A percentile compares a stretch with the other conserved stretches of the same genome.
phyloP scores from a whole-genome alignment of 2,888 invertebrate species.

The Drosophila austrosaltans region DNA sequence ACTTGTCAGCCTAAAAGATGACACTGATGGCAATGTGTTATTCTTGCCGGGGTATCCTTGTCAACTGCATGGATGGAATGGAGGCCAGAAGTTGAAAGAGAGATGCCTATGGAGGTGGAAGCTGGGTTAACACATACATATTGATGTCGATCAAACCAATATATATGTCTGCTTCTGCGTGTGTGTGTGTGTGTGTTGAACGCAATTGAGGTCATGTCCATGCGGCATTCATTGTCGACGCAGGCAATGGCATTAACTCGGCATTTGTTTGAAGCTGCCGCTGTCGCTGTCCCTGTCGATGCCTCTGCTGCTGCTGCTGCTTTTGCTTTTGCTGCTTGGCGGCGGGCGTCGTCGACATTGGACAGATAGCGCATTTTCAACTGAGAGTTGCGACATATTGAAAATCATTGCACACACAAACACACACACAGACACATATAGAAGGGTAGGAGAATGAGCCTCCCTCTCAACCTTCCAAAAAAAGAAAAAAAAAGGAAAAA shows the following conservation, averaged over 20 bases:
- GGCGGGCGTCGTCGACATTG: constrained; percentile 9
- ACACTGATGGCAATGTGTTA: constrained; percentile 71
- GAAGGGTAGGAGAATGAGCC: constrained; percentile 15
- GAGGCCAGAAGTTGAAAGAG: constrained; percentile 6
- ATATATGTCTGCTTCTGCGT: constrained; percentile 27
- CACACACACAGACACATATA: constrained; percentile 23
- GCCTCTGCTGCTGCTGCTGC: not conserved
- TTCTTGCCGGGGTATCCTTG: constrained; percentile 40
- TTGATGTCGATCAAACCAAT: constrained; percentile 77
- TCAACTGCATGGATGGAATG: constrained; percentile 26
- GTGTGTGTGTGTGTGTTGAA: constrained; percentile 31
- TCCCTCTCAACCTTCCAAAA: not conserved
- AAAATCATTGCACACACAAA: constrained; percentile 69
- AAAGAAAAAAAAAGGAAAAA: constrained; percentile 13
- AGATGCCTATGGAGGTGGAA: constrained; percentile 16
- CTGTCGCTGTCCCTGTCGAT: not conserved
- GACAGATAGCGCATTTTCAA: constrained; percentile 58
- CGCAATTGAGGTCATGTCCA: constrained; percentile 80
- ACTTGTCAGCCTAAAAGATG: constrained; percentile 76
- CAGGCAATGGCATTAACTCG: constrained; percentile 67
- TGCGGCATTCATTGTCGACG: constrained; percentile 74
- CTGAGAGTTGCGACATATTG: constrained; percentile 76
- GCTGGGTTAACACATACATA: constrained; percentile 64
- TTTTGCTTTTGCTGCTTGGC: constrained; percentile 19
- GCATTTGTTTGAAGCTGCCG: constrained; percentile 74